phyloP scores from a whole-genome alignment of 2,113 vertebrate species.

The Sporophila hypoxantha region DNA sequence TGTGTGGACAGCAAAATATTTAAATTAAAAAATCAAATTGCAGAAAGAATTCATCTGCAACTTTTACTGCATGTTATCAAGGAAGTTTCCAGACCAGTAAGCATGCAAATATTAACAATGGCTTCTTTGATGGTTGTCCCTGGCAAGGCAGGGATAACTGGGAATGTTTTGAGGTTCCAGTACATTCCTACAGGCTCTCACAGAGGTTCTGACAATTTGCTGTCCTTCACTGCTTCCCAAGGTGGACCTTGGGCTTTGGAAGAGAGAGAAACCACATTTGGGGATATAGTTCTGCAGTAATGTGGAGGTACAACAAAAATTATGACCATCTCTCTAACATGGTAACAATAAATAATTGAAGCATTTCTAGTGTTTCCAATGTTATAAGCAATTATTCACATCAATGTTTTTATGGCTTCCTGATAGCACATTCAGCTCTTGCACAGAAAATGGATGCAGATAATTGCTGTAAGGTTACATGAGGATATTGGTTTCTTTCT shows the following conservation, averaged over 20 bases:
- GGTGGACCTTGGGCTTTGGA: neutral
- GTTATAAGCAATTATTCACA: neutral
- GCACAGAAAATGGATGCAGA: neutral
- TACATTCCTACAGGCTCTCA: neutral
- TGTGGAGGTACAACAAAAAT: neutral
- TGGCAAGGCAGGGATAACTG: neutral
- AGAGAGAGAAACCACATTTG: neutral
- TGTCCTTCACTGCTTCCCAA: neutral
- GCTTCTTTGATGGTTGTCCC: neutral
- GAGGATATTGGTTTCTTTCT: neutral
- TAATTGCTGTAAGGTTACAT: neutral
- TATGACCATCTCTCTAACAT: neutral
- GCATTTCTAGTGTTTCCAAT: neutral
- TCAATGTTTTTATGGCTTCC: neutral
- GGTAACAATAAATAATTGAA: neutral
- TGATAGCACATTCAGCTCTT: neutral
- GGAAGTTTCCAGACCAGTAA: neutral
- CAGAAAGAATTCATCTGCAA: neutral
- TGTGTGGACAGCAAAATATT: neutral
- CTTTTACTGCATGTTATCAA: accelerated
- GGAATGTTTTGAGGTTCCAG: neutral
- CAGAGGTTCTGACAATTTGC: neutral
- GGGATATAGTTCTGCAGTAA: neutral
- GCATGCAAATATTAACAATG: neutral
- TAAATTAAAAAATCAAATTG: neutral